phyloP scores from a whole-genome alignment of 2,797 vertebrate species.

The Apogon talboti region DNA sequence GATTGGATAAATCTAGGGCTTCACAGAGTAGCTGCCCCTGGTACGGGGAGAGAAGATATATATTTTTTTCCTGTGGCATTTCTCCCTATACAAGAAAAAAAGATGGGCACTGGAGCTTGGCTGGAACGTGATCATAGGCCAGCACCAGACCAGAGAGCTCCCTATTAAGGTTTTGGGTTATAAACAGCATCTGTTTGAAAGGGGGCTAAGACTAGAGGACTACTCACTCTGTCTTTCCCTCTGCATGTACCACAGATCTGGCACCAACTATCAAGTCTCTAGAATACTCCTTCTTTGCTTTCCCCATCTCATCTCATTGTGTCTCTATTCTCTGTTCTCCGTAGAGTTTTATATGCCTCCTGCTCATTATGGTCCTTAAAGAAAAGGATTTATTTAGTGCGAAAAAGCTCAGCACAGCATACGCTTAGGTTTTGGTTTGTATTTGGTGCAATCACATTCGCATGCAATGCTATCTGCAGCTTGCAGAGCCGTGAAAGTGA shows the following conservation, averaged over 20 bases:
- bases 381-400: conserved; percentile 76
- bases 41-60: conserved; percentile 61
- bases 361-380: conserved; percentile 74
- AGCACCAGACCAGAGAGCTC: conserved; percentile 80
- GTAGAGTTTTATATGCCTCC: conserved; percentile 74
- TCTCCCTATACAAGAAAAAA: conserved; percentile 70
- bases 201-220: conserved; percentile 76
- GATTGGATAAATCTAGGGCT: conserved; percentile 80
- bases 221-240: conserved; percentile 72
- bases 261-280: conserved; percentile 74
- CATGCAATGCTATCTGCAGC: conserved; percentile 31
- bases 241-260: conserved; percentile 76
- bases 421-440: conserved; percentile 36
- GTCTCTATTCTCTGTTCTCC: conserved; percentile 74
- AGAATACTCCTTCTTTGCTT: conserved; percentile 60
- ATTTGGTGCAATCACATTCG: conserved; percentile 46
- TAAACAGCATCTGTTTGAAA: conserved; percentile 86
- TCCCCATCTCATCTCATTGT: conserved; percentile 70
- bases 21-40: conserved; percentile 77
- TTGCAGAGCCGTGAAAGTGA: conserved; percentile 39
- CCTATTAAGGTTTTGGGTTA: conserved; percentile 82
- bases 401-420: conserved; percentile 46
- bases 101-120: conserved; percentile 78
- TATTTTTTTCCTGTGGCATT: conserved; percentile 72
- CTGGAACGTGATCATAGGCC: conserved; percentile 84